phyloP scores from a whole-genome alignment of 2,113 vertebrate species.

The Rhizomys pruinosus region DNA sequence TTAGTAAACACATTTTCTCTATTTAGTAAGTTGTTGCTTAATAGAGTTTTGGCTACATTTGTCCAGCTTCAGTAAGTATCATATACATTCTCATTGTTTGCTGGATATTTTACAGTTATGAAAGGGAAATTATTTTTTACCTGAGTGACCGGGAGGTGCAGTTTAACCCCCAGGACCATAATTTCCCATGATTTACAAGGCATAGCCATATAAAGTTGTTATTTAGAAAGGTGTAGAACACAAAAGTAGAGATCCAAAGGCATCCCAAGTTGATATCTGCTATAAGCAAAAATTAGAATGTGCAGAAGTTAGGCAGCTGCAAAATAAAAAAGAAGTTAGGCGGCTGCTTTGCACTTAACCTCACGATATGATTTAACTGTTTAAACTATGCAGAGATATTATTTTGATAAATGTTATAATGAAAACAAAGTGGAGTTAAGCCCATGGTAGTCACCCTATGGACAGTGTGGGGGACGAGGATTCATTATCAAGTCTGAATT shows the following conservation, averaged over 20 bases:
- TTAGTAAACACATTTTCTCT: not conserved
- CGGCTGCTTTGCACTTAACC: not conserved
- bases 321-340: too few relatives aligned
- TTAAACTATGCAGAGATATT: not conserved
- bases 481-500: not conserved
- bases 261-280: not conserved
- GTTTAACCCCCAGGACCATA: constrained; percentile 5
- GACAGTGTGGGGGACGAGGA: too few relatives aligned
- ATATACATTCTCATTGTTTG: not conserved
- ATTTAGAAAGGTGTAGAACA: not conserved
- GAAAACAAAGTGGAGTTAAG: not conserved
- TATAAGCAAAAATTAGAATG: not conserved
- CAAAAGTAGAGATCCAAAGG: not conserved
- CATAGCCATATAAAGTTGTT: not conserved
- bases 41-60: not conserved
- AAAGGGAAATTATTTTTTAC: constrained; percentile 1
- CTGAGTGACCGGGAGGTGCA: not conserved
- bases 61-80: not conserved
- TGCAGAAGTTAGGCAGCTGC: not conserved
- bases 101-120: not conserved
- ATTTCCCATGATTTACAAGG: constrained; percentile 7
- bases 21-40: not conserved
- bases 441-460: not conserved
- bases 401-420: not conserved
- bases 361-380: not conserved